Evolutionary conservation across 2,113 vertebrate species (phyloP), one percentile per base, ranked within the genome.

Genomic region (Coptodon bakossiorum): DNA sequence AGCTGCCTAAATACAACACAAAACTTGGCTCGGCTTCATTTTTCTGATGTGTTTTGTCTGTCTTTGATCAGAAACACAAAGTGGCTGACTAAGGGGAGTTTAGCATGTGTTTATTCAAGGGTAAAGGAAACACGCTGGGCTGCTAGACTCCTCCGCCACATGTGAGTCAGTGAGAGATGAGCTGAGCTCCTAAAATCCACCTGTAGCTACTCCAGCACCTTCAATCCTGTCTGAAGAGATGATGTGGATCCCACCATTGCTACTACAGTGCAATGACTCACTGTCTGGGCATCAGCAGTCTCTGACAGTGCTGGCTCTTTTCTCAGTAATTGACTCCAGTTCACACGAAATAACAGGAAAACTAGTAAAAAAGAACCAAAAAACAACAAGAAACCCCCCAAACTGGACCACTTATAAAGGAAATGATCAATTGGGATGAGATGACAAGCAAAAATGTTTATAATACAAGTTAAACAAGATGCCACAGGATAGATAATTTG

Each of bases 11-110:
- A 86, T 84, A 71, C 83, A 91, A 56, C 45, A 85, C 59, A 40
- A 84, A 53, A 50, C 87, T 92, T 90, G 82, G 83, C 84, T 85
- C 3, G 9, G 71, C 34, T 84, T 87, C 63, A 27, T 80, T 82
- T 12, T 85, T 81, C 83, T 89, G 84, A 88, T 95, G 94, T 93
- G 95, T 96, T 96, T 96, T 54, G 94, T 96, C 92, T 97, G 94
- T 93, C 97, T 98, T 98, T 97, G 96, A 98, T 97, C 96, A 91
- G 93, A 92, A 90, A 94, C 95, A 93, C 89, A 93, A 95, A 96
- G 97, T 94, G 96, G 94, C 96, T 97, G 96, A 97, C 96, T 97
- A 96, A 97, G 88, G 95, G 95, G 95, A 96, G 95, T 96, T 96
- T 97, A 95, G 95, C 90, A 88, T 97, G 97, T 97, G 96, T 97